Evolutionary conservation across 2,888 invertebrate genomes (phyloP).

Genomic region (Perithous albicinctus): DNA sequence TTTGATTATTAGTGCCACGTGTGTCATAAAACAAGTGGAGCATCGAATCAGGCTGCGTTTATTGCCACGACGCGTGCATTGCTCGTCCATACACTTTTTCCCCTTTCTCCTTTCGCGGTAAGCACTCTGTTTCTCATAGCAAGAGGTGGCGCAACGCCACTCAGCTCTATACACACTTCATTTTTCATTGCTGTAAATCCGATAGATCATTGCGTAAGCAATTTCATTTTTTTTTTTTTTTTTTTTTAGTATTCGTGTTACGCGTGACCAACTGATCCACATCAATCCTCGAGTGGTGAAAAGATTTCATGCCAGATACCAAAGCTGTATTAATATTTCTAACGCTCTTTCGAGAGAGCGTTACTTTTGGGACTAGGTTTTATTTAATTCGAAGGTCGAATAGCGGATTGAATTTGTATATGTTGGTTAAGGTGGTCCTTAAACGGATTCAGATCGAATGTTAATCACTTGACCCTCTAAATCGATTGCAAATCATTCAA

Average conservation of each 20-base stretch:
- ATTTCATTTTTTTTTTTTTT: too few relatives aligned
- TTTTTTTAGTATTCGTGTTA: conserved; percentile 25
- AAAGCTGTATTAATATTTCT: too few relatives aligned
- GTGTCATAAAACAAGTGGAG: conserved; percentile 68
- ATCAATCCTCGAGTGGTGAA: conserved; percentile 3
- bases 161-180: too few relatives aligned
- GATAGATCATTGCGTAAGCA: conserved; percentile 33
- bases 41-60: conserved; percentile 69
- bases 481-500: too few relatives aligned
- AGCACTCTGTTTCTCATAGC: conserved; percentile 6
- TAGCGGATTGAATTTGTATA: conserved; percentile 9
- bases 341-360: too few relatives aligned
- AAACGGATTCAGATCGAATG: too few relatives aligned
- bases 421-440: background rate
- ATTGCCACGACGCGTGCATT: conserved; percentile 22
- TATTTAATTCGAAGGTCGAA: conserved; percentile 37
- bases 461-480: too few relatives aligned
- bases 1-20: conserved; percentile 65
- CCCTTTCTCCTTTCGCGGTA: conserved; percentile 20
- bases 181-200: conserved; percentile 9
- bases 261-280: conserved; percentile 43
- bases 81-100: conserved; percentile 29
- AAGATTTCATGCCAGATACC: conserved; percentile 12
- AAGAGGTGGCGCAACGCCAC: conserved; percentile 19
- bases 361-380: background rate